Conservation (phyloP, 2,113 vertebrate genomes). For the chimpanzee (Pan troglodytes) region NHGRI_mPanTro3-v2.1_pri NC_086015.1:138213501-138214000, state of each 20-base stretch:
- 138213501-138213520: background rate
- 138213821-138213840: too few species aligned
- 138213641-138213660: background rate
- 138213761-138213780: background rate
- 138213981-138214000: too few species aligned
- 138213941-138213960: too few species aligned
- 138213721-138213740: background rate
- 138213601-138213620: background rate
- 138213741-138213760: background rate
- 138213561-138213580: background rate
- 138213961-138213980: too few species aligned
- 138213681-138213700: background rate
- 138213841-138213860: too few species aligned
- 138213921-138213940: too few species aligned
- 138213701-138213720: background rate
- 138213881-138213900: too few species aligned
- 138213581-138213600: background rate
- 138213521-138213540: background rate
- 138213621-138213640: fast-evolving
- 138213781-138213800: background rate
- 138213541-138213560: background rate
- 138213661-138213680: background rate
- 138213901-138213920: too few species aligned
- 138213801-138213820: too few species aligned
- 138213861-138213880: too few species aligned